phyloP scores from a whole-genome alignment of 2,113 vertebrate species.

The Motacilla alba region DNA sequence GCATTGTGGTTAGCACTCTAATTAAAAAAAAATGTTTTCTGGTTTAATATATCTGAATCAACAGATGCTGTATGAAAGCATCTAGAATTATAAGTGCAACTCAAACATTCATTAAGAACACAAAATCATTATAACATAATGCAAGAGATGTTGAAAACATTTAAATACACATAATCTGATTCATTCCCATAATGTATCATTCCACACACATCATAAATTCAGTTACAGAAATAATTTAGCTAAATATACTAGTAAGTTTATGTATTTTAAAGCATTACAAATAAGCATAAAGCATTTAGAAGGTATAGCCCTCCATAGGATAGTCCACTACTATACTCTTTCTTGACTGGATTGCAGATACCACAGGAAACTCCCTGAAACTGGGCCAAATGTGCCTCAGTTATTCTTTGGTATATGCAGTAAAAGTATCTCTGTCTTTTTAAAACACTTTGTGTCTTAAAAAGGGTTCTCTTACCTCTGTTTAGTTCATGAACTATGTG shows the following conservation, averaged over 20 bases:
- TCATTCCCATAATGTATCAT: neutral
- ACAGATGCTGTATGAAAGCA: neutral
- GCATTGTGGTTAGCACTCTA: constrained; percentile 17
- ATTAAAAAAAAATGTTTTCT: constrained; percentile 35
- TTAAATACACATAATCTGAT: neutral
- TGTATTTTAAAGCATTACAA: neutral
- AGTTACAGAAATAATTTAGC: neutral
- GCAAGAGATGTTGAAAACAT: neutral
- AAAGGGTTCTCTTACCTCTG: neutral
- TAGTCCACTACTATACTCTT: neutral
- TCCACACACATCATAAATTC: neutral
- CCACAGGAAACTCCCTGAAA: neutral
- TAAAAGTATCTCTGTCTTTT: neutral
- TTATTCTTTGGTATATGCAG: neutral
- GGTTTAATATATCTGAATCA: neutral
- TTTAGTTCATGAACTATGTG: neutral
- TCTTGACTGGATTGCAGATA: neutral
- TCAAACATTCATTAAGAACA: neutral
- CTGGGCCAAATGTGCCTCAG: neutral
- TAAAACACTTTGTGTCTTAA: neutral
- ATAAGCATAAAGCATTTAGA: neutral
- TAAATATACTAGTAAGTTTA: neutral
- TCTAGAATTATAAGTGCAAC: neutral
- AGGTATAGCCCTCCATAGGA: neutral
- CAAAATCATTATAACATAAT: neutral